Evolutionary conservation across 2,888 invertebrate genomes (phyloP).

Genomic region (Noctua pronuba): DNA sequence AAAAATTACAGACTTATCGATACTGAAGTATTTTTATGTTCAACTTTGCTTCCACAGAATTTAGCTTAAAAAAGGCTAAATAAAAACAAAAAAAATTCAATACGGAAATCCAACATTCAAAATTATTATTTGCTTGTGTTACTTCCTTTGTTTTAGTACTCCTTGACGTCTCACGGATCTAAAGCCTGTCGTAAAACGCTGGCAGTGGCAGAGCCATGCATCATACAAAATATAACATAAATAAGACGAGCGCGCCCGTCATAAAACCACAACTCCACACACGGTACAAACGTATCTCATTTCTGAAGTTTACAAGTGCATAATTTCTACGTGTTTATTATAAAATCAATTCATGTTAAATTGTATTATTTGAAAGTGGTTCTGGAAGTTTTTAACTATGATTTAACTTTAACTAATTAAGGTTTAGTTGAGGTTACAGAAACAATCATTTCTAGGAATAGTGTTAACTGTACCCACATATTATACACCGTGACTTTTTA

Average conservation of each 20-base stretch:
- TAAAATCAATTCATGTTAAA: conserved; percentile 34
- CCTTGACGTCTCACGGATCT: not conserved
- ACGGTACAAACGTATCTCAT: conserved; percentile 26
- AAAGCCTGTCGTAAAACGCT: conserved; percentile 18
- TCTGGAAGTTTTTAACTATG: conserved; percentile 25
- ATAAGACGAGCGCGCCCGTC: conserved; percentile 33
- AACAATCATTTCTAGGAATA: not conserved
- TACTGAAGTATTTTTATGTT: not conserved
- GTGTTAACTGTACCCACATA: not conserved
- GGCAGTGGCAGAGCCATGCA: conserved; percentile 21
- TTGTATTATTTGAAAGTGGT: conserved; percentile 6
- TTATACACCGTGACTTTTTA: too few relatives aligned
- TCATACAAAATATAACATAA: conserved; percentile 34
- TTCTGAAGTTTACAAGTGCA: conserved; percentile 52
- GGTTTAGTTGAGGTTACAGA: not conserved
- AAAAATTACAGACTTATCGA: too few relatives aligned
- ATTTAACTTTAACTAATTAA: not conserved
- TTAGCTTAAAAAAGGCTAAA: not conserved
- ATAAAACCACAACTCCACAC: conserved; percentile 29
- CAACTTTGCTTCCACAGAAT: not conserved
- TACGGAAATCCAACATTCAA: not conserved
- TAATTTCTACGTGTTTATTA: conserved; percentile 50
- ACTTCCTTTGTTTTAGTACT: conserved; percentile 11
- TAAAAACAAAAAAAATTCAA: not conserved
- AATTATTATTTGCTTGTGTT: not conserved